phyloP scores from a whole-genome alignment of 2,113 vertebrate genomes.

The Lucifuga dentata region DNA sequence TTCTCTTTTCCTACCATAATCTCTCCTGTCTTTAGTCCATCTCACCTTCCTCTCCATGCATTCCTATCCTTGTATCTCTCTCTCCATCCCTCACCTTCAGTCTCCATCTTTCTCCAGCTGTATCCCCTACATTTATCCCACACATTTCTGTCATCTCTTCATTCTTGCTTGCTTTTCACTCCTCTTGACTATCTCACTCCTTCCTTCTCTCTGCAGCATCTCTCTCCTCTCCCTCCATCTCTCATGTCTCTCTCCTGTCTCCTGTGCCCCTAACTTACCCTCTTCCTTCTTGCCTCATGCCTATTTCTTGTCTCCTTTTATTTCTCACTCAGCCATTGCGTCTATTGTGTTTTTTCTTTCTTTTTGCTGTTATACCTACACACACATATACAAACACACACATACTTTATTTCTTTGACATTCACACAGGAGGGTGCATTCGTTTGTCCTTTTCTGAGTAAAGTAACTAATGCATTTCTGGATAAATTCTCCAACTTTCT shows the following conservation, averaged over 20 bases:
- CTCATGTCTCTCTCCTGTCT: background rate
- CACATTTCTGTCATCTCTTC: too few relatives aligned
- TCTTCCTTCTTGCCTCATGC: background rate
- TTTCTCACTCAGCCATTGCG: background rate
- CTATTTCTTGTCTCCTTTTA: background rate
- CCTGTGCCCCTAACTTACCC: background rate
- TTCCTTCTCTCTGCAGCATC: background rate
- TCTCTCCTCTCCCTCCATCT: background rate
- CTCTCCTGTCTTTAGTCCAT: conserved; percentile 8
- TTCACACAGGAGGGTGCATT: conserved; percentile 5
- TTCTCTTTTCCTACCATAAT: conserved; percentile 20
- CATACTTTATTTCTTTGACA: conserved; percentile 7
- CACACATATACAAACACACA: background rate
- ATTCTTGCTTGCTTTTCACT: too few relatives aligned
- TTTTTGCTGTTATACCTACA: background rate
- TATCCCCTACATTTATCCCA: too few relatives aligned
- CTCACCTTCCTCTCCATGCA: background rate
- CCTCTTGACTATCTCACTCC: background rate
- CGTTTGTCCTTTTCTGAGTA: conserved; percentile 1
- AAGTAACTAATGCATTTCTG: background rate
- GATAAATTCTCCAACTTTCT: conserved; percentile 8
- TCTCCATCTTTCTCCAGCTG: background rate
- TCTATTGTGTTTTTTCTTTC: background rate
- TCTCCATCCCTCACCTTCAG: background rate
- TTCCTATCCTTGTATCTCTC: background rate